These are phyloP conservation scores for Drosophila rhopaloa DNA, from an alignment of 1,140 invertebrate genomes.

Conservation along the genomic window DNA sequence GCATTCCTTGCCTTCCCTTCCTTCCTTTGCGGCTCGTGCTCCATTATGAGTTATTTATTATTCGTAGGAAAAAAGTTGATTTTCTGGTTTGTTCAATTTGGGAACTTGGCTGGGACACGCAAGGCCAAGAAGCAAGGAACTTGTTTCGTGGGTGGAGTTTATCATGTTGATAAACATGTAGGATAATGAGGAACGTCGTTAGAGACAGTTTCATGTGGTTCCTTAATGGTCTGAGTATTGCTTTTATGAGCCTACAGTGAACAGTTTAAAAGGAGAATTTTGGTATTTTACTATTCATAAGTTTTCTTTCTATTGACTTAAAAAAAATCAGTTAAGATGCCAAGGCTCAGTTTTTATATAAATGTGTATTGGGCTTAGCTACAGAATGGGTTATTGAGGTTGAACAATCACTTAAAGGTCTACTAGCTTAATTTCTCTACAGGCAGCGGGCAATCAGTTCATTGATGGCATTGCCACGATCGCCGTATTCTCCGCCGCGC, in stretches of 20 bases:
- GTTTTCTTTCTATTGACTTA: neutral
- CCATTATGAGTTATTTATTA: constrained; percentile 78
- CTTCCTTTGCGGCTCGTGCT: neutral
- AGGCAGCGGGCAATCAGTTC: constrained; percentile 76
- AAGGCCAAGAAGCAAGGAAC: constrained; percentile 40
- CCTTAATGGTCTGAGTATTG: constrained; percentile 53
- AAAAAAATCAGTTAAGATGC: neutral
- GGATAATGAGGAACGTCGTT: constrained; percentile 71
- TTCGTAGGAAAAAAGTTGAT: constrained; percentile 50
- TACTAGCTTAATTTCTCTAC: constrained; percentile 60
- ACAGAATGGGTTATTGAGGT: constrained; percentile 42
- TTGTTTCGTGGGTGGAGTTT: constrained; percentile 45
- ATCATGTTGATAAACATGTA: constrained; percentile 55
- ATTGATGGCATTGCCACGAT: constrained; percentile 74
- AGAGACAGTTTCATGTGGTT: constrained; percentile 72
- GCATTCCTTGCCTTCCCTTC: neutral
- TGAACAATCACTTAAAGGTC: constrained; percentile 38
- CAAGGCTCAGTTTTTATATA: neutral
- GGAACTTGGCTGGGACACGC: constrained; percentile 62
- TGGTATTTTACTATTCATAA: too few species aligned
- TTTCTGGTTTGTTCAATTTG: constrained; percentile 51
- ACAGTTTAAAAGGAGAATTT: neutral
- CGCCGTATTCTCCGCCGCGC: constrained; percentile 81
- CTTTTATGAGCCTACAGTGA: constrained; percentile 37
- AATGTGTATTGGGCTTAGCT: constrained; percentile 36